Evolutionary conservation across 2,888 invertebrate species (phyloP).

Genomic region (Phyllotreta cruciferae): DNA sequence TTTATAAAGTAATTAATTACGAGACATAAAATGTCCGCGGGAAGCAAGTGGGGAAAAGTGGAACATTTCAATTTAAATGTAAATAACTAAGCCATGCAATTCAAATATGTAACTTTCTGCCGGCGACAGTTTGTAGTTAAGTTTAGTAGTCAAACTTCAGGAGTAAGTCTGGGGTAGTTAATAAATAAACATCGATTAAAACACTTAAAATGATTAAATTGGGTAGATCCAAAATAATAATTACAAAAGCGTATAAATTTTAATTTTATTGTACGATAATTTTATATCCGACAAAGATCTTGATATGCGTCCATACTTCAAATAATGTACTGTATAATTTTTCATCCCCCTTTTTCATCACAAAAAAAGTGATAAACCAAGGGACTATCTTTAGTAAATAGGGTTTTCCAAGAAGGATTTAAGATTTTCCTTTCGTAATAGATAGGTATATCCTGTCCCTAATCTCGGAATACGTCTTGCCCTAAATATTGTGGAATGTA

Average conservation of each 20-base stretch:
- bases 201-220: too few species aligned
- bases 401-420: slow-evolving; percentile 1
- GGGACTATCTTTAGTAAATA: background rate
- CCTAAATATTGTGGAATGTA: background rate
- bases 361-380: background rate
- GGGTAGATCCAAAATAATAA: too few species aligned
- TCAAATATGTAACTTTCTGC: slow-evolving; percentile 4
- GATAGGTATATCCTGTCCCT: slow-evolving; percentile 1
- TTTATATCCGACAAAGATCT: too few species aligned
- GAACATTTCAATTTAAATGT: slow-evolving; percentile 11
- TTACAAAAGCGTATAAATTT: too few species aligned
- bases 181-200: too few species aligned
- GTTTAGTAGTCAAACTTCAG: background rate
- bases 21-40: too few species aligned
- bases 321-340: too few species aligned
- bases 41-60: too few species aligned
- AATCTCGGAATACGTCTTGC: background rate
- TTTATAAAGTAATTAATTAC: too few species aligned
- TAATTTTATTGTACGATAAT: too few species aligned
- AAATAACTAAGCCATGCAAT: slow-evolving; percentile 8
- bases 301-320: too few species aligned
- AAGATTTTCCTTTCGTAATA: background rate
- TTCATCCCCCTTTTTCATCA: background rate
- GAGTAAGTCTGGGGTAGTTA: too few species aligned
- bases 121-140: background rate